phyloP scores from a whole-genome alignment of 2,113 vertebrate species.

The Amphiprion ocellaris region DNA sequence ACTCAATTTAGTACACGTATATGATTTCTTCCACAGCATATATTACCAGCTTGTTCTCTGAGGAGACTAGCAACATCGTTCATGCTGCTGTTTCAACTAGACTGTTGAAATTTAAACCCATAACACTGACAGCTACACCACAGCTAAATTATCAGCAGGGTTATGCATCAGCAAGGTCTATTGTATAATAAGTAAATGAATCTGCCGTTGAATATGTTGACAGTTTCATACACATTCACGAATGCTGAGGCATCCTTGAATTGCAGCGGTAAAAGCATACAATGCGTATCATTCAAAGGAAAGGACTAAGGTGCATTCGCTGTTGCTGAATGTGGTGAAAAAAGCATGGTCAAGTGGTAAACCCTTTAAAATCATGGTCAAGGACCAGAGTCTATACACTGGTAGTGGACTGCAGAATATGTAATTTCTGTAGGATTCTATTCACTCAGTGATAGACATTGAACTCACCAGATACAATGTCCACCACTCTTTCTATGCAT shows the following conservation, averaged over 20 bases:
- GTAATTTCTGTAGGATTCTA: conserved; percentile 25
- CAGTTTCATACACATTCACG: not conserved
- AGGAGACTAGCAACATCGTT: conserved; percentile 39
- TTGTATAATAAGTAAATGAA: conserved; percentile 16
- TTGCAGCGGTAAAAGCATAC: not conserved
- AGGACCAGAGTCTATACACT: conserved; percentile 56
- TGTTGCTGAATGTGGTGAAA: conserved; percentile 29
- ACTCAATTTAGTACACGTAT: conserved; percentile 65
- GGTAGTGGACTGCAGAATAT: conserved; percentile 40
- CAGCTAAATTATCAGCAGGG: conserved; percentile 14
- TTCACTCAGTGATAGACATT: conserved; percentile 43
- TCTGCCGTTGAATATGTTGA: conserved; percentile 17
- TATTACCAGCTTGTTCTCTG: conserved; percentile 58
- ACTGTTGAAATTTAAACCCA: conserved; percentile 29
- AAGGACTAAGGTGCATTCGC: conserved; percentile 31
- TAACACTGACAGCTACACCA: conserved; percentile 22
- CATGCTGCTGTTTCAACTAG: conserved; percentile 36
- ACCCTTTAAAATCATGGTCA: conserved; percentile 68
- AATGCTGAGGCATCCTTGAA: conserved; percentile 37
- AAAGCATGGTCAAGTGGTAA: conserved; percentile 65
- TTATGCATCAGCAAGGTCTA: conserved; percentile 6
- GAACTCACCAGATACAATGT: conserved; percentile 46
- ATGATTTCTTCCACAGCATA: conserved; percentile 64
- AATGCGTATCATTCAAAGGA: conserved; percentile 34
- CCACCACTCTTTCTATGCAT: conserved; percentile 25